Conservation (phyloP, 2,113 vertebrate species). For the Dicaeum eximium region DNA sequence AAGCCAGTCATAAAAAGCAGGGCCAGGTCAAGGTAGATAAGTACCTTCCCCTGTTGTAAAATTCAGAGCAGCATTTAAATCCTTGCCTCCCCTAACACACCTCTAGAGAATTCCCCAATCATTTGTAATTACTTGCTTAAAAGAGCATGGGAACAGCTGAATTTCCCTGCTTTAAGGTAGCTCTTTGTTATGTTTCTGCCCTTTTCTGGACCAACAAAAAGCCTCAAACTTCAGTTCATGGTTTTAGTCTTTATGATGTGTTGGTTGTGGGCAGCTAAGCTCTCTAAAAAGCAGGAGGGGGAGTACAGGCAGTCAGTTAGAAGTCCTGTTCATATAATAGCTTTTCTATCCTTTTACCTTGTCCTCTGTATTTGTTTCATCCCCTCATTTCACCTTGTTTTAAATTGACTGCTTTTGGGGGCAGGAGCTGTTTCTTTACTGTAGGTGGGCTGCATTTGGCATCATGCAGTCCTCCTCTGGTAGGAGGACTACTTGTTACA, state of each 20-base stretch:
- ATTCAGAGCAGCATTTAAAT: conserved; percentile 33
- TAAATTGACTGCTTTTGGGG: background rate
- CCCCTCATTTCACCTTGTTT: background rate
- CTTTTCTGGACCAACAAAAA: background rate
- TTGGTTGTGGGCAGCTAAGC: background rate
- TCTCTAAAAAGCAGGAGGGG: background rate
- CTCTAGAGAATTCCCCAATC: background rate
- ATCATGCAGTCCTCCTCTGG: background rate
- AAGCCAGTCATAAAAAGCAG: background rate
- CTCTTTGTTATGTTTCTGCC: background rate
- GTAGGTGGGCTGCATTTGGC: background rate
- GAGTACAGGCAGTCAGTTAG: background rate
- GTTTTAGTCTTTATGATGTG: background rate
- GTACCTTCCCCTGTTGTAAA: conserved; percentile 11
- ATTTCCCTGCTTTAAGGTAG: background rate
- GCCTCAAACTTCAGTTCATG: background rate
- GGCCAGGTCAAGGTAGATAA: background rate
- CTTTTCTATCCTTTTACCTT: background rate
- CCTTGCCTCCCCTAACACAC: background rate
- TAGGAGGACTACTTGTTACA: background rate
- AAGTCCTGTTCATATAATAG: background rate
- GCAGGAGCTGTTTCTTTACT: background rate
- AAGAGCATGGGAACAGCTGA: background rate
- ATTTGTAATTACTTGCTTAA: background rate
- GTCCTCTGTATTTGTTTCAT: background rate